Evolutionary conservation across 1,140 invertebrate genomes (phyloP), one percentile per base, ranked within the genome.

Genomic region (Zaprionus gabonicus): DNA sequence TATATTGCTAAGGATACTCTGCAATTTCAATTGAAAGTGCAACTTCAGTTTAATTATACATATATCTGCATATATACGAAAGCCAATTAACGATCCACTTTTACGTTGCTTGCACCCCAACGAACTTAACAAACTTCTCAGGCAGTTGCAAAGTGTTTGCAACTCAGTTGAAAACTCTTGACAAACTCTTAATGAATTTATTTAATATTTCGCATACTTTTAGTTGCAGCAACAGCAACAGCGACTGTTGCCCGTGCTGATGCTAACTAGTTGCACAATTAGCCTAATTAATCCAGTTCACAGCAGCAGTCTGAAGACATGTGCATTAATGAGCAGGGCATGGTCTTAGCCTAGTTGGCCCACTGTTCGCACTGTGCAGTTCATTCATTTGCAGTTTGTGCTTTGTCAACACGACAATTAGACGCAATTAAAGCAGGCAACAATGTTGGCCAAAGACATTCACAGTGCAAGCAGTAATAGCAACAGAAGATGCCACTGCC

Each of bases 371-470:
- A 27, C 27, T 27, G 17, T 49, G 27, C 1, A 38, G 44, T 67
- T 60, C 36, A 46, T 74, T 62, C 68, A 69, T 64, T 83, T 75
- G 66, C 63, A 62, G 67, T 74, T 72, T 55, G 63, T 55, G 63
- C 64, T 68, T 66, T 86, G 69, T 86, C 78, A 83, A 80, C 84
- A 81, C 49, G 69, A 65, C 81, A 87, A 87, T 87, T 87, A 88
- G 68, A 72, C 57, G 71, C 74, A 84, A 88, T 88, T 83, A 86
- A 82, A 79, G 74, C 64, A 63, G 7, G 38, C 59, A 88, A 74
- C 60, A 78, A 75, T 78, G 57, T 87, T 70, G 27, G 63, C 53
- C 68, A 58, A 68, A 46, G 53, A 28, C 41, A 46, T n/a, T 17
- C 3, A n/a, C n/a, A 12, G 20, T 13, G 41, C 15, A 15, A 23